Conservation (phyloP, 2,113 vertebrate genomes). For the Gymnocephalus cernua region DNA sequence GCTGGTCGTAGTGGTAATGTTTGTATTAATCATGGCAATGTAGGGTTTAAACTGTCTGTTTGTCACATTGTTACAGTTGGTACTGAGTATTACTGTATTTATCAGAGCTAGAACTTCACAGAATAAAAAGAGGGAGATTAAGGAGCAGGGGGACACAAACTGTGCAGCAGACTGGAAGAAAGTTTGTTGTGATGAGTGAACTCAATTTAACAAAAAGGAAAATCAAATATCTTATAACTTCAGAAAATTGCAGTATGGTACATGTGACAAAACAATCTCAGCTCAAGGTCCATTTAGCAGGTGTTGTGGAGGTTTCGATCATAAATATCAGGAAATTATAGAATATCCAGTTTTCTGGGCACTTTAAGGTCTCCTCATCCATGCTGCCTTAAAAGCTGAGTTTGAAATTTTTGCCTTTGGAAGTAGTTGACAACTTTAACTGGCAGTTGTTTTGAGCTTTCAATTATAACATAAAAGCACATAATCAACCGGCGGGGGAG, state of each 20-base stretch:
- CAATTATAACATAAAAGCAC: neutral
- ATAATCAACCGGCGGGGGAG: too few species aligned
- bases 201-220: neutral
- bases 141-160: neutral
- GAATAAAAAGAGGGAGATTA: neutral
- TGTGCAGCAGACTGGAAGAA: neutral
- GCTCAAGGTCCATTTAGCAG: neutral
- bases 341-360: neutral
- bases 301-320: neutral
- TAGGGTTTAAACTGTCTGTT: constrained; percentile 40
- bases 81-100: constrained; percentile 16
- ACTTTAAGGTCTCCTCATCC: neutral
- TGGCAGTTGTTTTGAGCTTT: neutral
- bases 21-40: constrained; percentile 9
- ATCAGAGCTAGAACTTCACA: neutral
- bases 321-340: neutral
- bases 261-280: neutral
- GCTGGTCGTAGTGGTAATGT: constrained; percentile 24
- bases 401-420: neutral
- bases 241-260: neutral
- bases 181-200: neutral
- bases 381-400: neutral
- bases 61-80: neutral
- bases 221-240: neutral
- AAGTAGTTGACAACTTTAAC: too few species aligned